Base-by-base conservation (phyloP, 2,797 vertebrate genomes). In the Coreius guichenoti region DNA sequence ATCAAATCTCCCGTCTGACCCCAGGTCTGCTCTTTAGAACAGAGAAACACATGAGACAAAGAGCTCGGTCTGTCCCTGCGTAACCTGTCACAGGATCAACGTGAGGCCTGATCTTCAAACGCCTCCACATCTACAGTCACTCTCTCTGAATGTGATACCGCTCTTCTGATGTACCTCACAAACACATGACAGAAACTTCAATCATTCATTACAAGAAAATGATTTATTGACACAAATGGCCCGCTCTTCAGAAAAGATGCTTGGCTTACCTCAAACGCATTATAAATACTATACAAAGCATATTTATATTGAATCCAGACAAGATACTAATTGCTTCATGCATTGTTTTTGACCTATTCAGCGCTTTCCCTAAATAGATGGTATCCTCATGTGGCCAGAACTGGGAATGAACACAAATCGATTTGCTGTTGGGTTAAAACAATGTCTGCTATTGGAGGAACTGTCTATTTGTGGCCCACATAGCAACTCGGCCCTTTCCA, bases 1-100 rank as follows among this genome's bases (percentile, higher is more conserved):
- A 91, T 93, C 89, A 87, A 49, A 90, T 76, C 75, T 49, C 76
- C 63, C 82, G 89, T 84, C 88, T 87, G 90, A 87, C 88, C 89
- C 85, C 85, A 67, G 81, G 72, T 36, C 86, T 90, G 92, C 86
- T 90, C 91, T 92, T 93, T 92, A 86, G 77, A 73, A 67, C 31
- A 72, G 63, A 79, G 82, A 45, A 29, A 84, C 88, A 88, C 69
- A 73, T 75, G 47, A 81, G 80, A 85, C 75, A 88, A 86, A 89
- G 82, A 91, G 45, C 63, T 36, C 54, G 8, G 86, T 90, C 36
- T 88, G 80, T 84, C 80, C 86, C 79, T 75, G 13, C 84, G 72
- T 82, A 47, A 72, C 90, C 90, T 82, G 2, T 80, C 87, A 87
- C 92, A 77, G 54, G 73, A 86, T 73, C 89, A 84, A 87, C 69